These are phyloP conservation scores for Hippocampus barbouri DNA, from an alignment of 2,113 vertebrate species.

Conservation along the genomic window DNA sequence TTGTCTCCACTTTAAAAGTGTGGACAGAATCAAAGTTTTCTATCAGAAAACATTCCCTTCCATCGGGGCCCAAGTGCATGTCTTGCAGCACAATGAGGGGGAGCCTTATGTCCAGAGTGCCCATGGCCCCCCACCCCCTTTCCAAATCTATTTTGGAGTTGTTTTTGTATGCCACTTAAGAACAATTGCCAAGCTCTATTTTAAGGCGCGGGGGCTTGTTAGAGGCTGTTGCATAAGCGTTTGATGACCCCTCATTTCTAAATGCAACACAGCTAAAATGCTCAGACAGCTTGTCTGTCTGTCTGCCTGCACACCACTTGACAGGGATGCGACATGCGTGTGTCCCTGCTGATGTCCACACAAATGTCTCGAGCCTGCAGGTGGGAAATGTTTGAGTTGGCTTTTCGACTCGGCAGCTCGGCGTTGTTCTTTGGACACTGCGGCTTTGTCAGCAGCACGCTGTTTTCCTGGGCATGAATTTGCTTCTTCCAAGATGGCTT, in stretches of 20 bases:
- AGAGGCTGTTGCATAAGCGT: conserved; percentile 62
- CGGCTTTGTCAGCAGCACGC: conserved; percentile 45
- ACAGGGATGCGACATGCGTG: neutral
- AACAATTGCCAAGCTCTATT: conserved; percentile 69
- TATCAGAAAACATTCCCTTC: conserved; percentile 15
- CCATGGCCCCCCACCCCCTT: conserved; percentile 6
- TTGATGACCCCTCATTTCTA: conserved; percentile 58
- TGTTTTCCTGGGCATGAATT: conserved; percentile 41
- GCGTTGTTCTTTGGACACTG: conserved; percentile 44
- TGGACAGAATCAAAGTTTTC: conserved; percentile 15
- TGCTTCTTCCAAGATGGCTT: conserved; percentile 35
- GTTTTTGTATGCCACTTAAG: conserved; percentile 60
- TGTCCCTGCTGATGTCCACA: conserved; percentile 12
- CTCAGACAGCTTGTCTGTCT: conserved; percentile 23
- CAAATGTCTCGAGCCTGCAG: conserved; percentile 15
- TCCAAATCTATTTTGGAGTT: conserved; percentile 61
- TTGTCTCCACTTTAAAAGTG: conserved; percentile 4
- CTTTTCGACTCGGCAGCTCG: conserved; percentile 22
- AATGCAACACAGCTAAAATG: conserved; percentile 44
- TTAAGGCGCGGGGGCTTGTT: conserved; percentile 43
- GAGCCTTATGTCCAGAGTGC: neutral
- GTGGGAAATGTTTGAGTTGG: conserved; percentile 41
- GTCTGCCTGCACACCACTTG: neutral
- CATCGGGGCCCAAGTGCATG: neutral
- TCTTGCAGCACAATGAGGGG: neutral